Evolutionary conservation across 1,140 invertebrate species (phyloP).

Genomic region (Lepidurus arcticus): DNA sequence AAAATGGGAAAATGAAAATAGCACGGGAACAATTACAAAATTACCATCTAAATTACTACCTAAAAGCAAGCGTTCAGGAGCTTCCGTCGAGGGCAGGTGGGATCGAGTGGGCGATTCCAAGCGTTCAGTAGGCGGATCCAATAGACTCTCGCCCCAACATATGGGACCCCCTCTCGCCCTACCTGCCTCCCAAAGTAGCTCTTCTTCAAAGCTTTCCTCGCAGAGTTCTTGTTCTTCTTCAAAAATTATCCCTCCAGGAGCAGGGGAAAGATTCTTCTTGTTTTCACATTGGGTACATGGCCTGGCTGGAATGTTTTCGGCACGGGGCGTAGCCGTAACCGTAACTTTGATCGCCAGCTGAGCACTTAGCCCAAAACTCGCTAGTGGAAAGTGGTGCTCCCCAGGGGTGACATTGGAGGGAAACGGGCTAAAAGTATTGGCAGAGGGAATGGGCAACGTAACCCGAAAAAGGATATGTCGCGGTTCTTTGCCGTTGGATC

Average conservation of each 20-base stretch:
- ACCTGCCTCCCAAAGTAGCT: slow-evolving; percentile 28
- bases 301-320: too few species aligned
- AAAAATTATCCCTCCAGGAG: too few species aligned
- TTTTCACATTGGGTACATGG: too few species aligned
- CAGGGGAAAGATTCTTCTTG: too few species aligned
- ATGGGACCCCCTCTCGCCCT: background rate
- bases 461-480: slow-evolving; percentile 54
- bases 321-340: background rate
- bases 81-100: slow-evolving; percentile 44
- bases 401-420: slow-evolving; percentile 47
- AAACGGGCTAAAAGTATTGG: too few species aligned
- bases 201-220: background rate
- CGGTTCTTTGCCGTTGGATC: slow-evolving; percentile 49
- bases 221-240: slow-evolving; percentile 8
- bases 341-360: slow-evolving; percentile 27
- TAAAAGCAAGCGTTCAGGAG: slow-evolving; percentile 25
- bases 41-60: too few species aligned
- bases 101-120: slow-evolving; percentile 44
- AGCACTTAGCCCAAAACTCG: slow-evolving; percentile 51
- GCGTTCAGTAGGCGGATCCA: slow-evolving; percentile 45
- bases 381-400: slow-evolving; percentile 76
- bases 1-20: too few species aligned
- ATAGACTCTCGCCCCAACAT: slow-evolving; percentile 46
- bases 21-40: too few species aligned
- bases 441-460: slow-evolving; percentile 52